Percentiles rank a stretch among this genome's conserved stretches.
Conservation (phyloP, 2,888 invertebrate species). For the Apoda limacodes region DNA sequence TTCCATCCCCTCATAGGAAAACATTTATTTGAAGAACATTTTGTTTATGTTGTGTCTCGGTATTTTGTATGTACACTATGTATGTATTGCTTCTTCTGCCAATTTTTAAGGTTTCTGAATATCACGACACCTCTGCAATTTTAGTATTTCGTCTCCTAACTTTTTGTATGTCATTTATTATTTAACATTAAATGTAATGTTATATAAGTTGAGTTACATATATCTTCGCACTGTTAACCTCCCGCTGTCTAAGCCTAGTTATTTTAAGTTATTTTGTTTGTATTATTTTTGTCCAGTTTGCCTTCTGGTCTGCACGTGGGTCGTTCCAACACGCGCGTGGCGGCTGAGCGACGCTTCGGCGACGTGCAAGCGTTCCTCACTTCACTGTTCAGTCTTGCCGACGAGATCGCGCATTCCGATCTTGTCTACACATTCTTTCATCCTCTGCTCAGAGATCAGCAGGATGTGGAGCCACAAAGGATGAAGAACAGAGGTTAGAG, state of each 20-base stretch:
- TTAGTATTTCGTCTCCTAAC: too few species aligned
- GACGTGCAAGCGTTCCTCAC: constrained; percentile 91
- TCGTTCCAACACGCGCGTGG: constrained; percentile 93
- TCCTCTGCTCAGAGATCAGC: constrained; percentile 93
- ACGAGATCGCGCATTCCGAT: constrained; percentile 96
- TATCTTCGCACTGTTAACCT: too few species aligned
- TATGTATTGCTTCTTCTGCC: too few species aligned
- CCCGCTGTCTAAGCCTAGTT: too few species aligned
- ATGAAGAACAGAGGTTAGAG: constrained; percentile 79
- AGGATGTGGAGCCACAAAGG: constrained; percentile 85
- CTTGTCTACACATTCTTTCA: constrained; percentile 99
- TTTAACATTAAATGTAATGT: neutral
- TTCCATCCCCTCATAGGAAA: too few species aligned
- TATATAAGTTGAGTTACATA: too few species aligned
- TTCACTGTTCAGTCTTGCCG: constrained; percentile 86
- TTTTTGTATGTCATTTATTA: too few species aligned
- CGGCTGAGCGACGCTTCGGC: constrained; percentile 91
- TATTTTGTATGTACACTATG: too few species aligned
- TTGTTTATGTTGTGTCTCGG: too few species aligned
- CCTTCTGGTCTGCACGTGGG: constrained; percentile 83
- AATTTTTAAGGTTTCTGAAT: too few species aligned
- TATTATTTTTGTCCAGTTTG: constrained; percentile 27
- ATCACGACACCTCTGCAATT: too few species aligned
- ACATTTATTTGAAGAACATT: too few species aligned
- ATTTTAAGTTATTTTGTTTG: neutral